These are phyloP conservation scores for Megaceryle torquata DNA, from an alignment of 2,113 vertebrate genomes.

Conservation along the genomic window DNA sequence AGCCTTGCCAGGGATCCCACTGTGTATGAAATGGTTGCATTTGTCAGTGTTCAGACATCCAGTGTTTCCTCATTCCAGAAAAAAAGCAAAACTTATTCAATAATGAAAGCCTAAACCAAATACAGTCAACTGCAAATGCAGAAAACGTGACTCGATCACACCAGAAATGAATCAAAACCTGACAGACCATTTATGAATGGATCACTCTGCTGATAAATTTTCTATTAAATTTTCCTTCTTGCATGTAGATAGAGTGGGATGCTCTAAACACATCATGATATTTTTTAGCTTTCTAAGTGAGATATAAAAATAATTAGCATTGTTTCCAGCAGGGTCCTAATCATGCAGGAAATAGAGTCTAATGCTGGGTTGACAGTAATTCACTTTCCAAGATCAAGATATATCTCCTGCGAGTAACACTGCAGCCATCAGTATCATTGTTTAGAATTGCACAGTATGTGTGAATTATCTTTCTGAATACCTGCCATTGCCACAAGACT, in stretches of 20 bases:
- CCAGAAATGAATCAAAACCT: background rate
- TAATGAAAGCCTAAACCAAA: background rate
- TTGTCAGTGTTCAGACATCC: constrained; percentile 39
- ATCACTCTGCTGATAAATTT: background rate
- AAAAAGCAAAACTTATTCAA: background rate
- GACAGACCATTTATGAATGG: background rate
- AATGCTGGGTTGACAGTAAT: background rate
- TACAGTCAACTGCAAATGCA: background rate
- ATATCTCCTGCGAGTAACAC: background rate
- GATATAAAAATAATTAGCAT: background rate
- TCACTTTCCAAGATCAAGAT: background rate
- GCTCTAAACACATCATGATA: background rate
- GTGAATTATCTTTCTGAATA: background rate
- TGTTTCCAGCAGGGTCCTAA: background rate
- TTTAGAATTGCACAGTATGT: background rate
- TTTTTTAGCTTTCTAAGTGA: background rate
- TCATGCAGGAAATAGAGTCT: background rate
- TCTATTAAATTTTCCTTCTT: background rate
- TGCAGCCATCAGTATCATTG: background rate
- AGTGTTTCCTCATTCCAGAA: background rate
- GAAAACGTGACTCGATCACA: background rate
- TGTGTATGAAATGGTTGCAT: constrained; percentile 19
- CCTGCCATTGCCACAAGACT: background rate
- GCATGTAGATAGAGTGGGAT: background rate
- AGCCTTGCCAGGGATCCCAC: constrained; percentile 13